Percentiles rank a stretch among this genome's conserved stretches.
phyloP scores from a whole-genome alignment of 2,113 vertebrate genomes.

The Sakesphorus luctuosus region DNA sequence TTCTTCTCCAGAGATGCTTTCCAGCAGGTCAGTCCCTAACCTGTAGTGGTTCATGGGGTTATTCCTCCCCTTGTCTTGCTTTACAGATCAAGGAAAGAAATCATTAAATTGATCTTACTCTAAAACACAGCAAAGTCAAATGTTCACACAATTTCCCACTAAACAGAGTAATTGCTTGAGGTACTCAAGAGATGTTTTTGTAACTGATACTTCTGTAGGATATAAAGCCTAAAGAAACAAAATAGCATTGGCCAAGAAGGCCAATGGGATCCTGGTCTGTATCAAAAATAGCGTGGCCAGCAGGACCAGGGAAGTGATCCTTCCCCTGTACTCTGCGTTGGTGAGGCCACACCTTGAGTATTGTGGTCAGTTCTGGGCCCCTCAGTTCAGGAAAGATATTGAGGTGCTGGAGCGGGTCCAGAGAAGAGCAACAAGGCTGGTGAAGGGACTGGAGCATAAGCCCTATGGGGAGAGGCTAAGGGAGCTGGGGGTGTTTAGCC shows the following conservation, averaged over 20 bases:
- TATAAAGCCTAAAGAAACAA: not conserved
- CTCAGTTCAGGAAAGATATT: too few relatives aligned
- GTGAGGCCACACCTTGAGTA: too few relatives aligned
- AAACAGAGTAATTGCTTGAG: not conserved
- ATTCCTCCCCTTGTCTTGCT: not conserved
- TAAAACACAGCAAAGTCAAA: not conserved
- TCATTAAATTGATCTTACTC: not conserved
- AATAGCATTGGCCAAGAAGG: not conserved
- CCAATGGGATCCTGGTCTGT: too few relatives aligned
- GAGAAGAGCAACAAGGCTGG: too few relatives aligned
- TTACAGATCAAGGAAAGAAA: not conserved
- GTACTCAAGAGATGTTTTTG: not conserved
- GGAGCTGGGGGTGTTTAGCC: too few relatives aligned
- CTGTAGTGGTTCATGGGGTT: not conserved
- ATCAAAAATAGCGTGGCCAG: too few relatives aligned
- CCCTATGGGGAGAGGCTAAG: too few relatives aligned
- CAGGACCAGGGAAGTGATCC: too few relatives aligned
- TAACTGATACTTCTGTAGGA: not conserved
- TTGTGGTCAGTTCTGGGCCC: too few relatives aligned
- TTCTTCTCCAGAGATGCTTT: not conserved
- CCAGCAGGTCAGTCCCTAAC: not conserved
- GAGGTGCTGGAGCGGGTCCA: too few relatives aligned
- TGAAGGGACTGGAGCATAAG: too few relatives aligned
- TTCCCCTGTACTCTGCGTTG: too few relatives aligned
- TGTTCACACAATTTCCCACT: not conserved